phyloP scores from a whole-genome alignment of 2,113 vertebrate species.

The Nycticebus coucang region DNA sequence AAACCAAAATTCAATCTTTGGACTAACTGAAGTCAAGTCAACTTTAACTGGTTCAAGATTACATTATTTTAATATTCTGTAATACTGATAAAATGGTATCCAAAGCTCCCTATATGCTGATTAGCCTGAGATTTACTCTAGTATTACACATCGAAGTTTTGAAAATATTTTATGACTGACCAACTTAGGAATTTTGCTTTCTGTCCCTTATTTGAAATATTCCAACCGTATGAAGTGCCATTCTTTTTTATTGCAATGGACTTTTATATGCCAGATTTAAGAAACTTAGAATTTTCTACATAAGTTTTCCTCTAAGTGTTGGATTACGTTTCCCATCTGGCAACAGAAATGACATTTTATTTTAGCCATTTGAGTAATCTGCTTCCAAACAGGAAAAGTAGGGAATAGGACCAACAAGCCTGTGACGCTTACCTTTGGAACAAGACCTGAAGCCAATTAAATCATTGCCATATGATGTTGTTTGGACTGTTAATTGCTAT shows the following conservation, averaged over 20 bases:
- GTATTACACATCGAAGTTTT: not conserved
- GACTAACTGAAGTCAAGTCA: slow-evolving; percentile 11
- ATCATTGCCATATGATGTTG: slow-evolving; percentile 47
- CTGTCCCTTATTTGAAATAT: not conserved
- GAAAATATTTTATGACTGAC: not conserved
- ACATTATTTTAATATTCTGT: slow-evolving; percentile 5
- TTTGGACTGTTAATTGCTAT: slow-evolving; percentile 49
- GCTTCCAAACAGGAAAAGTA: slow-evolving; percentile 20
- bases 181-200: not conserved
- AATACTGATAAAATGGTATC: not conserved
- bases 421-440: slow-evolving; percentile 56
- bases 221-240: not conserved
- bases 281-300: slow-evolving; percentile 48
- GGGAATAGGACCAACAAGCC: not conserved
- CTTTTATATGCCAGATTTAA: slow-evolving; percentile 9
- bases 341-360: slow-evolving; percentile 41
- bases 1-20: slow-evolving; percentile 28
- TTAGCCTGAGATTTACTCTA: not conserved
- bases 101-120: not conserved
- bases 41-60: not conserved
- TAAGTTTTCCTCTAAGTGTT: slow-evolving; percentile 26
- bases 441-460: slow-evolving; percentile 43
- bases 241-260: not conserved
- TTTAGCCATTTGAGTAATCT: slow-evolving; percentile 64
- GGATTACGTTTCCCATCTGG: not conserved